Conservation (phyloP, 2,888 invertebrate genomes). For the Nudaria mundana region DNA sequence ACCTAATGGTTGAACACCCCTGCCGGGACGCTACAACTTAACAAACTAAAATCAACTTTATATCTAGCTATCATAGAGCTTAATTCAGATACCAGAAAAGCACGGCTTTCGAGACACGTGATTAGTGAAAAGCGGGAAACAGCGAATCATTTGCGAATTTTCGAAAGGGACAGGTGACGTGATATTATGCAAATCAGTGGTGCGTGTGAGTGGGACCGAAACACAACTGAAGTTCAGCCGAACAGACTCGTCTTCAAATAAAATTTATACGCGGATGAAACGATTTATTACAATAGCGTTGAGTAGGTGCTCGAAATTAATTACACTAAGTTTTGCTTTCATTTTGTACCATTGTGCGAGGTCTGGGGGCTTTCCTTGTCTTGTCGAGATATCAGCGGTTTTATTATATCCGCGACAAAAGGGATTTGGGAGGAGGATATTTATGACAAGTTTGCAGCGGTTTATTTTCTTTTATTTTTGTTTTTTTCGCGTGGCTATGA, state of each 20-base stretch:
- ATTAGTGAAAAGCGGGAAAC: slow-evolving; percentile 76
- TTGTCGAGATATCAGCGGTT: slow-evolving; percentile 50
- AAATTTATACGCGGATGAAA: slow-evolving; percentile 77
- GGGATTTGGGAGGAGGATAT: slow-evolving; percentile 45
- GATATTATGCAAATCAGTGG: slow-evolving; percentile 66
- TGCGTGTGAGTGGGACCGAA: slow-evolving; percentile 53
- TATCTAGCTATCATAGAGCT: slow-evolving; percentile 33
- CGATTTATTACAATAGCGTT: slow-evolving; percentile 81
- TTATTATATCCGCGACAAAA: slow-evolving; percentile 46
- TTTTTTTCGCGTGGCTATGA: slow-evolving; percentile 38
- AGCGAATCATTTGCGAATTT: slow-evolving; percentile 77
- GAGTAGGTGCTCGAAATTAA: slow-evolving; percentile 79
- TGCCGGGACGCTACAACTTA: slow-evolving; percentile 23
- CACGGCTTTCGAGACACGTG: slow-evolving; percentile 61
- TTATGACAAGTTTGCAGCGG: slow-evolving; percentile 47
- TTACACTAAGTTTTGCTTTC: slow-evolving; percentile 71
- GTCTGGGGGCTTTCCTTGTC: slow-evolving; percentile 52
- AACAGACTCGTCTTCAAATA: slow-evolving; percentile 55
- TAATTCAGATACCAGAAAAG: slow-evolving; percentile 26
- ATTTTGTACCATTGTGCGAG: slow-evolving; percentile 59
- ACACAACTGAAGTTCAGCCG: slow-evolving; percentile 53
- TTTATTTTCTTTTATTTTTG: slow-evolving; percentile 40
- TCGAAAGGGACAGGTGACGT: slow-evolving; percentile 73
- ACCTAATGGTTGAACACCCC: slow-evolving; percentile 60
- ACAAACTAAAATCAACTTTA: slow-evolving; percentile 39